Conservation (phyloP, 2,888 invertebrate genomes). For the Corbicula japonica region DNA sequence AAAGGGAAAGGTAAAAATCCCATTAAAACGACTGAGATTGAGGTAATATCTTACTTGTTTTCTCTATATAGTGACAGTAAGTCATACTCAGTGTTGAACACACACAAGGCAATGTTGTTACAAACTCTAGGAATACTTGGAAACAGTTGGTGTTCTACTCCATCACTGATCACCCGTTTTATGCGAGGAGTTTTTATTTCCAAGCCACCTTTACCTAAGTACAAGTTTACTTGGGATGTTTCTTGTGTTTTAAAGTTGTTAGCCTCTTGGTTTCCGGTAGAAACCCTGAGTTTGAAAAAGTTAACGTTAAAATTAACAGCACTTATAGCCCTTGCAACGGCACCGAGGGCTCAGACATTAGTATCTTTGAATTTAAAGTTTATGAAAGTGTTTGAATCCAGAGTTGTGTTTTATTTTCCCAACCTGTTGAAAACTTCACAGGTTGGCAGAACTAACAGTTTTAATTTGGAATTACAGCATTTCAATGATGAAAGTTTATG, state of each 20-base stretch:
- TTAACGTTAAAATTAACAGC: constrained; percentile 51
- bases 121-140: constrained; percentile 27
- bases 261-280: constrained; percentile 29
- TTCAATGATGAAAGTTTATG: constrained; percentile 29
- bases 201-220: constrained; percentile 49
- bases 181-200: constrained; percentile 50
- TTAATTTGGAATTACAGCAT: constrained; percentile 16
- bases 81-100: constrained; percentile 39
- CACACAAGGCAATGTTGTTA: constrained; percentile 45
- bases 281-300: constrained; percentile 37
- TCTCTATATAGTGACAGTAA: constrained; percentile 6
- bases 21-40: constrained; percentile 14
- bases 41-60: constrained; percentile 14
- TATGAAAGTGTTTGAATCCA: constrained; percentile 23
- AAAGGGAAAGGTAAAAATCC: constrained; percentile 13
- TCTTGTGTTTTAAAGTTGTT: constrained; percentile 41
- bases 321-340: constrained; percentile 45
- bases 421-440: constrained; percentile 45
- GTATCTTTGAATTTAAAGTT: constrained; percentile 34
- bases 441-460: constrained; percentile 11
- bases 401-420: constrained; percentile 45
- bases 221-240: constrained; percentile 58
- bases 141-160: constrained; percentile 26
- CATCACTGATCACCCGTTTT: constrained; percentile 31
- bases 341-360: constrained; percentile 51